phyloP scores from a whole-genome alignment of 37 sponge, comb jelly and placozoan genomes.

The Oscarella lobularis region DNA sequence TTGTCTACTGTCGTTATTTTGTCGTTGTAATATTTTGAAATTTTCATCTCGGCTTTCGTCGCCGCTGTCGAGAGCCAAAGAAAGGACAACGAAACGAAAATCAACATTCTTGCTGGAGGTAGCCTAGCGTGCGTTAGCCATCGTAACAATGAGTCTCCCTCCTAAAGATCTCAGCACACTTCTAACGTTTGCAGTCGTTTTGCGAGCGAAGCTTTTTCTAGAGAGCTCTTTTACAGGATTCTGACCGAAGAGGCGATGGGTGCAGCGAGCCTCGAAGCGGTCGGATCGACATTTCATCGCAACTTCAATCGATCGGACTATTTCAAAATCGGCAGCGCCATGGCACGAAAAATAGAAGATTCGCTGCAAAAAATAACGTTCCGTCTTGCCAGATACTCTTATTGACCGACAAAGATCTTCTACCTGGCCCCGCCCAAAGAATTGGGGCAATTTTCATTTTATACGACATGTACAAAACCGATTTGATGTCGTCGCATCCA shows the following conservation, averaged over 20 bases:
- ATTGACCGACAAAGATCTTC: slow-evolving; percentile 71
- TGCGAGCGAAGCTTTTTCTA: not conserved
- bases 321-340: slow-evolving; percentile 74
- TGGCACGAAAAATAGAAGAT: too few relatives aligned
- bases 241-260: slow-evolving; percentile 39
- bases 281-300: slow-evolving; percentile 46
- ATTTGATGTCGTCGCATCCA: slow-evolving; percentile 60
- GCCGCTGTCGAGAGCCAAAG: too few relatives aligned
- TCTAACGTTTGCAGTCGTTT: not conserved
- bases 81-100: too few relatives aligned
- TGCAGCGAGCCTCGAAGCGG: slow-evolving; percentile 48
- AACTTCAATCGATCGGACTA: slow-evolving; percentile 64
- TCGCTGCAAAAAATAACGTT: too few relatives aligned
- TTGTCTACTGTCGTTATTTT: not conserved
- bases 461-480: slow-evolving; percentile 67
- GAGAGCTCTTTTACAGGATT: slow-evolving; percentile 25
- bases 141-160: not conserved
- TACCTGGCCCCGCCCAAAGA: slow-evolving; percentile 60
- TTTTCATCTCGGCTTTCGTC: too few relatives aligned
- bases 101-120: too few relatives aligned
- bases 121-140: too few relatives aligned
- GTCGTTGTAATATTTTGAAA: not conserved
- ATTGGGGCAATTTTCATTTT: slow-evolving; percentile 78
- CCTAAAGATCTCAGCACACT: not conserved
- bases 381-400: slow-evolving; percentile 33